A percentile compares a stretch with the other conserved stretches of the same genome.
phyloP scores from a whole-genome alignment of 2,113 vertebrate genomes.

The Pygathrix nemaeus region DNA sequence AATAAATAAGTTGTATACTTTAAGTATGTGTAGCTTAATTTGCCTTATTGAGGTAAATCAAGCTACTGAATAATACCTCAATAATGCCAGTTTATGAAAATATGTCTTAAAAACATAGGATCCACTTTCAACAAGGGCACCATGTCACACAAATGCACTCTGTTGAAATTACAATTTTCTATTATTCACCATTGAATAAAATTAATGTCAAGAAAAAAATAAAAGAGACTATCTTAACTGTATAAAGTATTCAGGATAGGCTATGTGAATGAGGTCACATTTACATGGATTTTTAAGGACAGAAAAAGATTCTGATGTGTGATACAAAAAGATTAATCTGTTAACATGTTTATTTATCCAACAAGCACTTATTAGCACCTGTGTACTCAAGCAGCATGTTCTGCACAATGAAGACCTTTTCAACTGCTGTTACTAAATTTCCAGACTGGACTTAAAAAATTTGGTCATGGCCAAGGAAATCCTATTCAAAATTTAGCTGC shows the following conservation, averaged over 20 bases:
- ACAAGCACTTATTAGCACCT: neutral
- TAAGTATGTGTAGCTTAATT: neutral
- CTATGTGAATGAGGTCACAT: neutral
- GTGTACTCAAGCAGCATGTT: neutral
- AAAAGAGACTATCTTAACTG: neutral
- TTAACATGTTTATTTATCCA: slow-evolving; percentile 20
- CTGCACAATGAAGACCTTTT: neutral
- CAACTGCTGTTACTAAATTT: neutral
- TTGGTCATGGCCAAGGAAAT: neutral
- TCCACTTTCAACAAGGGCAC: neutral
- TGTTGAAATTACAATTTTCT: neutral
- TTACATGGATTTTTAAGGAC: neutral
- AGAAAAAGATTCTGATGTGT: slow-evolving; percentile 4
- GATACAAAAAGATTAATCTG: neutral
- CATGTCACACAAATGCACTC: neutral
- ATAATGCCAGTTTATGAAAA: neutral
- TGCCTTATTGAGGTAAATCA: too few relatives aligned
- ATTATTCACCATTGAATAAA: slow-evolving; percentile 22
- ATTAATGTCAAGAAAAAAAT: neutral
- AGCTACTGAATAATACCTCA: neutral
- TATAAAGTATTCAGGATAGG: slow-evolving; percentile 17
- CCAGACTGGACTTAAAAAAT: neutral
- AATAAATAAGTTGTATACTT: neutral
- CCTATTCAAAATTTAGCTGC: slow-evolving; percentile 16
- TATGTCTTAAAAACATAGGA: neutral